A percentile compares a stretch with the other conserved stretches of the same genome.
Evolutionary conservation across 2,888 invertebrate genomes (phyloP).

Genomic region (Perizoma affinitatum): DNA sequence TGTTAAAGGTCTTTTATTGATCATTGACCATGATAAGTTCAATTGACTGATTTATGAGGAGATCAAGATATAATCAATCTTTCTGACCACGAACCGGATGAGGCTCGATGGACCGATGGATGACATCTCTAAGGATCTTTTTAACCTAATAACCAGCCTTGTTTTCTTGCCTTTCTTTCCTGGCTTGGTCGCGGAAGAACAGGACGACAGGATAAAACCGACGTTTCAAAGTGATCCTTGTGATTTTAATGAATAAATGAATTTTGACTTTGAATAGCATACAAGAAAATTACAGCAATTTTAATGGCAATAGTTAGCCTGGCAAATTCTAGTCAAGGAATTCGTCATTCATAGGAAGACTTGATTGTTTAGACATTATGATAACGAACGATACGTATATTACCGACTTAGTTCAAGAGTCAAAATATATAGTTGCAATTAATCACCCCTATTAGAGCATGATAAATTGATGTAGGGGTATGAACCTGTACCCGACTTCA

Average conservation of each 20-base stretch:
- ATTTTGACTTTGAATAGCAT: too few species aligned
- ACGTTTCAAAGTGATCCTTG: too few species aligned
- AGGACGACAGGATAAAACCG: too few species aligned
- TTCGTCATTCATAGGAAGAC: background rate
- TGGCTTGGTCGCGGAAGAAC: too few species aligned
- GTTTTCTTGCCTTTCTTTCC: too few species aligned
- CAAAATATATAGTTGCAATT: background rate
- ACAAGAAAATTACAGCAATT: too few species aligned
- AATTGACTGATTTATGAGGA: slow-evolving; percentile 5
- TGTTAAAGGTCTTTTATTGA: slow-evolving; percentile 11
- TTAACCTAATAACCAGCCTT: too few species aligned
- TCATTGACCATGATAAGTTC: slow-evolving; percentile 7
- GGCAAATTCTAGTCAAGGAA: background rate
- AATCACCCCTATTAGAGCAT: background rate
- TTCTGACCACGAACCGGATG: too few species aligned
- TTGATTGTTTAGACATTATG: background rate
- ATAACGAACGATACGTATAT: background rate
- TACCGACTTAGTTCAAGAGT: background rate
- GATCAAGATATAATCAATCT: background rate
- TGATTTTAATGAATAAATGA: too few species aligned
- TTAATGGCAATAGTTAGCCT: too few species aligned
- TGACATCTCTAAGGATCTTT: too few species aligned
- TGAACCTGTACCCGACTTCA: background rate
- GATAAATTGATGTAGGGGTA: background rate
- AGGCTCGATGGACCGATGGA: too few species aligned